Evolutionary conservation across 2,888 invertebrate genomes (phyloP).

Genomic region (Tetramorium bicarinatum): DNA sequence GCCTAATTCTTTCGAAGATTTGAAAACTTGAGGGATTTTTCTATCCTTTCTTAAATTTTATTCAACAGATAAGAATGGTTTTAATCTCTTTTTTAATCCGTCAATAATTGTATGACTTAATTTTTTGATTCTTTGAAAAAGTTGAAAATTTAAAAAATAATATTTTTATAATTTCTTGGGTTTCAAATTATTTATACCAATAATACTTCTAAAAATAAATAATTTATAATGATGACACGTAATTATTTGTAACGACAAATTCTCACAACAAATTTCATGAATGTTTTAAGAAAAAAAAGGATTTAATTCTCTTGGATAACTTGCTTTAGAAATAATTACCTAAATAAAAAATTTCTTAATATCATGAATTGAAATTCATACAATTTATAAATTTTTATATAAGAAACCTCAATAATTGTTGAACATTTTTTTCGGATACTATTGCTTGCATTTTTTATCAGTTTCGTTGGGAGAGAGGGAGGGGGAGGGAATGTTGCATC

Average conservation of each 20-base stretch:
- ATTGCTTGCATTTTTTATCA: constrained; percentile 33
- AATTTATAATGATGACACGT: background rate
- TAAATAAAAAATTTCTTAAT: background rate
- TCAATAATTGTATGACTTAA: background rate
- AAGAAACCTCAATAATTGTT: background rate
- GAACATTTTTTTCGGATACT: background rate
- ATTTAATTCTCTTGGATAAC: background rate
- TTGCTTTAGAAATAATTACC: background rate
- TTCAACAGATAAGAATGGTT: background rate
- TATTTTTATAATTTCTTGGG: background rate
- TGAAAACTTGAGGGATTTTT: background rate
- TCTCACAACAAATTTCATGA: background rate
- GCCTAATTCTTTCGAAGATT: background rate
- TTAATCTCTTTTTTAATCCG: background rate
- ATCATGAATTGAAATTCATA: background rate
- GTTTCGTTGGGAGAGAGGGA: constrained; percentile 23
- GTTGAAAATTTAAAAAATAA: background rate
- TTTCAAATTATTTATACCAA: background rate
- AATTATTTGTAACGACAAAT: background rate
- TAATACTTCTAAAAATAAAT: background rate
- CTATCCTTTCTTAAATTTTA: background rate
- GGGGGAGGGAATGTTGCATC: constrained; percentile 53
- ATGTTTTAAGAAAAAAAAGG: background rate
- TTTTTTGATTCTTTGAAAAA: background rate
- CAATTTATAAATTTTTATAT: background rate